Base-by-base conservation (phyloP, 2,113 vertebrate genomes). In the Pseudorectes ferrugineus region DNA sequence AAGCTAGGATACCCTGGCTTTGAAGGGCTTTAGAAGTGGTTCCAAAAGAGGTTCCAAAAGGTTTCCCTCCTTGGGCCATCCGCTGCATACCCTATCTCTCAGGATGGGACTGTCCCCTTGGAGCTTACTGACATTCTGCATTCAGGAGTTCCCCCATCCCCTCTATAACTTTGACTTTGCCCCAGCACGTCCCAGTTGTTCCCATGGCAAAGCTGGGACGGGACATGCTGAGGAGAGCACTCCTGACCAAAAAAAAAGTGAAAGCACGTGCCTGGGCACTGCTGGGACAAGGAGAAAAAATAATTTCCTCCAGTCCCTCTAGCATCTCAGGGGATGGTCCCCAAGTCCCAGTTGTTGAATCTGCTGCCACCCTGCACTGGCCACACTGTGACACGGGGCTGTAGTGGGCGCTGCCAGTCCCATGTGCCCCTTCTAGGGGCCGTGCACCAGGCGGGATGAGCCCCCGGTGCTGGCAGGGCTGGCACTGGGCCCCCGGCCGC, bases 261-360 rank as follows among this genome's bases (percentile, higher is more conserved):
- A 76, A 63, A 58, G 10, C 48, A 46, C 25, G 4, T 0, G 2
- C 11, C 63, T 57, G 20, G 22, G 29, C 48, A 46, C n/a, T 2
- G 1, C 55, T 63, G 40, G 51, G 33, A 40, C 36, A 70, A 52
- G 31, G 55, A 70, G 24, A 28, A 15, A 46, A 75, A 43, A 33
- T 11, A 40, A 16, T 54, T 21, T 62, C 21, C 58, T 58, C 25
- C 9, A 14, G 29, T 9, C 5, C 10, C 18, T 21, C 8, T 76
- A 54, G 77, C n/a, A 78, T 28, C 22, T 48, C 26, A 25, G n/a
- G 13, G 15, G 13, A 77, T 24, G 61, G 26, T 83, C 6, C 20
- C 61, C 29, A 40, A 38, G 38, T 19, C 36, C 22, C 3, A 0
- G 1, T 0, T 74, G 38, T 46, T 2, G 1, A 35, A 43, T 38